Conservation (phyloP, 1,140 invertebrate genomes). For the Anagrus nilaparvatae region DNA sequence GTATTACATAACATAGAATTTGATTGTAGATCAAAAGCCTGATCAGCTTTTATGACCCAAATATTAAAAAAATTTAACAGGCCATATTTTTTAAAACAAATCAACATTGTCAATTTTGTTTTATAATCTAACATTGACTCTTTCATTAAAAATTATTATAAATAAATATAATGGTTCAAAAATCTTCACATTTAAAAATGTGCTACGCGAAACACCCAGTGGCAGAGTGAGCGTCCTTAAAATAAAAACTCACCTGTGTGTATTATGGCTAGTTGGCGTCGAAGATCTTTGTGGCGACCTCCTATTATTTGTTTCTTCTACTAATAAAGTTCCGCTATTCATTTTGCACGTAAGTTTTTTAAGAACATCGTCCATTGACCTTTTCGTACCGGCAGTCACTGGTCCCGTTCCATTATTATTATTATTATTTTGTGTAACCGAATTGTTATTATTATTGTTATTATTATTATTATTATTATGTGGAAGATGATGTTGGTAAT, state of each 20-base stretch:
- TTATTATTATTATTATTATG: slow-evolving; percentile 26
- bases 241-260: slow-evolving; percentile 28
- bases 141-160: too few relatives aligned
- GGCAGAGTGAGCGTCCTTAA: slow-evolving; percentile 3
- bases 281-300: slow-evolving; percentile 53
- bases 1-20: too few relatives aligned
- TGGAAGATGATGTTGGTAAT: slow-evolving; percentile 36
- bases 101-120: too few relatives aligned
- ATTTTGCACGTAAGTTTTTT: slow-evolving; percentile 73
- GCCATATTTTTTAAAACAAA: too few relatives aligned
- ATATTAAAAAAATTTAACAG: too few relatives aligned
- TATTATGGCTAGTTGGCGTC: slow-evolving; percentile 43
- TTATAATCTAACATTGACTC: too few relatives aligned
- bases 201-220: too few relatives aligned
- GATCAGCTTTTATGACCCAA: too few relatives aligned
- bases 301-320: slow-evolving; percentile 27
- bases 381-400: slow-evolving; percentile 38
- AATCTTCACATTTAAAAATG: too few relatives aligned
- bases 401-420: slow-evolving; percentile 33
- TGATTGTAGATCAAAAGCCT: too few relatives aligned
- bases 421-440: slow-evolving; percentile 41
- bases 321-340: slow-evolving; percentile 40
- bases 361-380: slow-evolving; percentile 80
- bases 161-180: too few relatives aligned
- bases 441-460: slow-evolving; percentile 44